Evolutionary conservation across 2,113 vertebrate species (phyloP).

Genomic region (Muscicapa adusta): DNA sequence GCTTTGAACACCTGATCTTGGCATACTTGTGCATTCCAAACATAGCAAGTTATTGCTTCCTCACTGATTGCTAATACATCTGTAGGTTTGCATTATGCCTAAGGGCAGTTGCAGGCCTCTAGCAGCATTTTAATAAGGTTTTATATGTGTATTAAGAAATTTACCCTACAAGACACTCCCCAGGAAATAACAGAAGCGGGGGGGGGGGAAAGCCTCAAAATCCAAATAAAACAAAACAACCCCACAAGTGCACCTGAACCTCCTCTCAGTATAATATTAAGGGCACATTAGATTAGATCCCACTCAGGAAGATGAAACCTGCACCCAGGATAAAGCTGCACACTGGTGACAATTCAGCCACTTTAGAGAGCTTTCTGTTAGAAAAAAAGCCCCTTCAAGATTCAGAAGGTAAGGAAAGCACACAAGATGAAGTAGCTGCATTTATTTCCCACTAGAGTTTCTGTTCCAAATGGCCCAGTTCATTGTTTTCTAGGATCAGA

Average conservation of each 20-base stretch:
- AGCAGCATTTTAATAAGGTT: background rate
- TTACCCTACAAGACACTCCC: background rate
- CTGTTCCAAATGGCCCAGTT: background rate
- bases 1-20: background rate
- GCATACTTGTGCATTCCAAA: background rate
- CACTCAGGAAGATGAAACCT: background rate
- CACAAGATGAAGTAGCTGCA: background rate
- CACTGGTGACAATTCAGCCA: background rate
- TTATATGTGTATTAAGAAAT: background rate
- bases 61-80: background rate
- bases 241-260: background rate
- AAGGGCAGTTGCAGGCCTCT: background rate
- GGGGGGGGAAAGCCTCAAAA: background rate
- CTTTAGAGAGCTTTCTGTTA: background rate
- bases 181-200: background rate
- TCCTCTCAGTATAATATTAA: background rate
- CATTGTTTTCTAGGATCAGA: background rate
- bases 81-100: background rate
- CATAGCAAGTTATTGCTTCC: background rate
- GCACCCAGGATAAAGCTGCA: background rate
- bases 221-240: background rate
- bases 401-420: background rate
- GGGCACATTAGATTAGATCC: background rate
- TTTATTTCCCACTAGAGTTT: background rate
- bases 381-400: background rate